phyloP scores from a whole-genome alignment of 2,113 vertebrate genomes.

The Rhodinocichla rosea region DNA sequence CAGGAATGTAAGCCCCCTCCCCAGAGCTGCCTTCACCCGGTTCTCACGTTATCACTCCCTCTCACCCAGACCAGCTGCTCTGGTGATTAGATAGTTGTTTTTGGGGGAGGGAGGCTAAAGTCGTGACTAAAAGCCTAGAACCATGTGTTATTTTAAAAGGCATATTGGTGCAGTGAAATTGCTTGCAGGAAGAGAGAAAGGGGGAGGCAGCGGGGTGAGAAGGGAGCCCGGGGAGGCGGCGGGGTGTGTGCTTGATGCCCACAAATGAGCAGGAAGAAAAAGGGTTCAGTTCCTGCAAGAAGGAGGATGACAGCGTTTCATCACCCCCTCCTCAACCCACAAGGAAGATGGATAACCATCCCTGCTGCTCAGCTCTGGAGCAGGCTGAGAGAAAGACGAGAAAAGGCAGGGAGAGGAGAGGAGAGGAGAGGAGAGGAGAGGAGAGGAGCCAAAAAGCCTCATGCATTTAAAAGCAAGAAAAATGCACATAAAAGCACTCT shows the following conservation, averaged over 20 bases:
- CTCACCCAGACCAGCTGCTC: constrained; percentile 58
- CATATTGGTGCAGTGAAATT: constrained; percentile 2
- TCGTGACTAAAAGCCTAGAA: constrained; percentile 65
- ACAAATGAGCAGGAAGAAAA: background rate
- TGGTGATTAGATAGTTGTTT: constrained; percentile 53
- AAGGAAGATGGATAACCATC: background rate
- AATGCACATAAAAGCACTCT: background rate
- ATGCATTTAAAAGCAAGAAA: background rate
- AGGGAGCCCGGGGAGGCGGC: background rate
- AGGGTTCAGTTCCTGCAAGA: background rate
- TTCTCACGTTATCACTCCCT: constrained; percentile 40
- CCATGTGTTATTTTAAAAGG: constrained; percentile 69
- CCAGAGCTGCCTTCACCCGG: constrained; percentile 18
- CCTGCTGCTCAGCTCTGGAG: background rate
- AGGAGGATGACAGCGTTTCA: background rate
- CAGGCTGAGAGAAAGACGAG: background rate
- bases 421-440: no score
- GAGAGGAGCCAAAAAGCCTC: background rate
- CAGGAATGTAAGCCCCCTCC: constrained; percentile 6
- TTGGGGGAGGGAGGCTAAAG: constrained; percentile 37
- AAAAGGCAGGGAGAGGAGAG: background rate
- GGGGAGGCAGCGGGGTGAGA: background rate
- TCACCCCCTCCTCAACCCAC: background rate
- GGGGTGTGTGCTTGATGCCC: background rate
- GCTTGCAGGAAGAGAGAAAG: background rate